phyloP scores from a whole-genome alignment of 2,113 vertebrate genomes.

The Ifrita kowaldi region DNA sequence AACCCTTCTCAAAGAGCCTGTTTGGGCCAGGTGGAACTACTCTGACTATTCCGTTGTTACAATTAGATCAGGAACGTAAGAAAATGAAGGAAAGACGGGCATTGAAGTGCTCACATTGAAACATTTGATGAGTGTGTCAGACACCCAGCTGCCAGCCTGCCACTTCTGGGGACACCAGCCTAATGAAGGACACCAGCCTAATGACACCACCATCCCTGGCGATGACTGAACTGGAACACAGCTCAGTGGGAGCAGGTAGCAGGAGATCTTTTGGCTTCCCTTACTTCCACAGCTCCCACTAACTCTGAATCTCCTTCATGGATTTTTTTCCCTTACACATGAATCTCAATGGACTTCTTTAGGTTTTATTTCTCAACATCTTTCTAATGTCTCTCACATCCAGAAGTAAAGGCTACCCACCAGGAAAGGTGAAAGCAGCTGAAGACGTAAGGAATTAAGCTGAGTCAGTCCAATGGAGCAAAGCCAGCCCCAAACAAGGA shows the following conservation, averaged over 20 bases:
- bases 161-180: not conserved
- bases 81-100: rapidly evolving
- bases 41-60: rapidly evolving
- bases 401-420: not conserved
- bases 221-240: not conserved
- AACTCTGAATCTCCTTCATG: not conserved
- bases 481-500: not conserved
- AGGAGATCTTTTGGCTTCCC: not conserved
- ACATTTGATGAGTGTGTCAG: rapidly evolving
- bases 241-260: not conserved
- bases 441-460: not conserved
- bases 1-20: not conserved
- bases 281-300: not conserved
- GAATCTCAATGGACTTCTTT: not conserved
- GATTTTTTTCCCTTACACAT: not conserved
- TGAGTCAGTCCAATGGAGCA: not conserved
- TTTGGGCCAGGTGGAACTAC: not conserved
- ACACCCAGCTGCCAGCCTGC: not conserved
- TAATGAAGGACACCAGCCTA: no score
- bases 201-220: not conserved
- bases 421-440: not conserved
- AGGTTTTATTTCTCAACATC: not conserved
- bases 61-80: not conserved
- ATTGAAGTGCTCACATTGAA: not conserved
- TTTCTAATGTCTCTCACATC: not conserved